Base-by-base conservation (phyloP, 2,797 vertebrate species). In the Oreortyx pictus region DNA sequence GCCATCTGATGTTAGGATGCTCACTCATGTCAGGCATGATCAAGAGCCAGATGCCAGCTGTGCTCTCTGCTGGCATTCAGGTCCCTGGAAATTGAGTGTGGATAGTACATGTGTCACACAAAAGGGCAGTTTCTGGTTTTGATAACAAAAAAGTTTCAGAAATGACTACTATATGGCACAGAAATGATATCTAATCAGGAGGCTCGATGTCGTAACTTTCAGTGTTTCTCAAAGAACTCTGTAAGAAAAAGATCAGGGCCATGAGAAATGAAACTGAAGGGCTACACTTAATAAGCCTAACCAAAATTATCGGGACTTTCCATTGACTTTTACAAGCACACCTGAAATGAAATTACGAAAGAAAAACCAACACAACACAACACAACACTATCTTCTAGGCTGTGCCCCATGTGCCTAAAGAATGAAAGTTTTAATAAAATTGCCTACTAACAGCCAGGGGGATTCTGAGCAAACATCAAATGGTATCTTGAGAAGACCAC, bases 401-500 rank as follows among this genome's bases (percentile, higher is more conserved):
- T 84, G 39, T 50, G 41, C 11, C 59, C 37, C 7, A 47, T 70
- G 17, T 44, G 41, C 13, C 35, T 1, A 2, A 67, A 62, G 46
- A 66, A 57, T 22, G 10, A 49, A 57, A 31, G 7, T 76, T 89
- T 92, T 83, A 61, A 67, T 83, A 60, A 70, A 67, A 52, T 67
- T 73, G 76, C 5, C 75, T 31, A 64, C 54, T 31, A 70, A 46
- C 33, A n/a, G 60, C n/a, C 33, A 18, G 33, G 16, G 22, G 60
- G 39, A 13, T 9, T 56, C 59, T 57, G 56, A 88, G 27, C 52
- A 90, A 93, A 72, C n/a, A 52, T 1, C 18, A 54, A 82, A 65
- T 13, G 35, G 47, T 77, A 65, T 73, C 94, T 93, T 88, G 67
- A 90, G 79, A 91, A 81, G 67, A 68, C 57, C 87, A 89, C 76